Evolutionary conservation across 1,140 invertebrate genomes (phyloP), one percentile per base, ranked within the genome.

Genomic region (Anastrepha ludens): DNA sequence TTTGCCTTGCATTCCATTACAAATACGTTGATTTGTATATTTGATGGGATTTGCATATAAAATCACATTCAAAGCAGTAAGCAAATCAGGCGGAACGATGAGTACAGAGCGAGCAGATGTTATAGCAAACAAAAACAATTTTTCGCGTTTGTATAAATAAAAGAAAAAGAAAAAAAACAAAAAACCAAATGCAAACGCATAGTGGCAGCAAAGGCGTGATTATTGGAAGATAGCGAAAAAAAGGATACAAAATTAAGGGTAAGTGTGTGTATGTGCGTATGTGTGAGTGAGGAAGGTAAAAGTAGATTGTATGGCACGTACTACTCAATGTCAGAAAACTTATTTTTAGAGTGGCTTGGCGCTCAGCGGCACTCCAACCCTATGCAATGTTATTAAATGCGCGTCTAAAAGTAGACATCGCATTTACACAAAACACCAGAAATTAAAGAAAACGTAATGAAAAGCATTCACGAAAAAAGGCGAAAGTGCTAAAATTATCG

Each of bases 381-480:
- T 81, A 8, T 78, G 5, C 17, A 50, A 20, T 3, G 74, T 55
- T 78, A 78, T 78, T 78, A 78, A 78, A 55, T 8, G 44, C n/a
- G 74, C 74, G 74, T 17, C 41, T 20, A 55, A 55, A 81, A 55
- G 74, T 29, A 81, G 74, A 81, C 74, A 81, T 3, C 74, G 47
- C 17, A 9, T 81, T 81, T 29, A 15, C n/a, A 11, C 44, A 55
- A 50, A 55, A 11, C 47, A 15, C 7, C 5, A 41, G 9, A 50
- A 81, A 55, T 81, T 44, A 55, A 81, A 17, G 74, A 81, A 81
- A 81, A 81, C 17, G 67, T 3, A 74, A 7, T n/a, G 39, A 74
- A 74, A 74, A 47, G 29, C 64, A 67, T 74, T 47, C 15, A 41
- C 13, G 62, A 65, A 70, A 70, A 39, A 70, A 70, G 67, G 4